Evolutionary conservation across 2,797 vertebrate genomes (phyloP), one percentile per base, ranked within the genome.

Genomic region (Scleropages formosus): DNA sequence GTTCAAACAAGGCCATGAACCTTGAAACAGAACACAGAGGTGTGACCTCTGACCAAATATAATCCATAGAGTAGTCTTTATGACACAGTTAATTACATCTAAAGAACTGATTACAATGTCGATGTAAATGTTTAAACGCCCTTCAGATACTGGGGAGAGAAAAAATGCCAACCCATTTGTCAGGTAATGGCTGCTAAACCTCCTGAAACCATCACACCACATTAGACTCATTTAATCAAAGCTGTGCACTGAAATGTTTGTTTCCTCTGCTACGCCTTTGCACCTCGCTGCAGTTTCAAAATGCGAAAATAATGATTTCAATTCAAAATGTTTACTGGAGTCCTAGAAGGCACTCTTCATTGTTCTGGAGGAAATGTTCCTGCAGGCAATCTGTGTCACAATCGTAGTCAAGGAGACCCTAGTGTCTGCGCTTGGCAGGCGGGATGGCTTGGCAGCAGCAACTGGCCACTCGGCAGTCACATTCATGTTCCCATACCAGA

Each of bases 301-400:
- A 51, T 70, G 67, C 31, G 24, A 69, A 53, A 27, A 56, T 70
- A 53, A 70, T 56, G 47, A 70, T 70, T 20, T 56, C 16, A 8
- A 70, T 46, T 51, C 49, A 53, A 51, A 27, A 27, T 15, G 47
- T 69, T 69, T 53, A 22, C 67, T 31, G 26, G 67, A 31, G n/a
- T 24, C 49, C 22, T 53, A 56, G 27, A 70, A 46, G 26, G 67
- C 8, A 22, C 22, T 13, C 67, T n/a, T 46, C 49, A 16, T 53
- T 69, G 49, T 56, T 70, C 67, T 27, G 24, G 47, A 18, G 16
- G 49, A 56, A 49, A 56, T 56, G 22, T 44, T 51, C 22, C 47
- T 26, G n/a, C 31, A 7, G 16, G 10, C 10, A 9, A 24, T 53
- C 15, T 70, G 67, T 9, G 66, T 7, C 49, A 11, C 67, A 22